Base-by-base conservation (phyloP, 2,888 invertebrate genomes). In the Erebia epiphron region DNA sequence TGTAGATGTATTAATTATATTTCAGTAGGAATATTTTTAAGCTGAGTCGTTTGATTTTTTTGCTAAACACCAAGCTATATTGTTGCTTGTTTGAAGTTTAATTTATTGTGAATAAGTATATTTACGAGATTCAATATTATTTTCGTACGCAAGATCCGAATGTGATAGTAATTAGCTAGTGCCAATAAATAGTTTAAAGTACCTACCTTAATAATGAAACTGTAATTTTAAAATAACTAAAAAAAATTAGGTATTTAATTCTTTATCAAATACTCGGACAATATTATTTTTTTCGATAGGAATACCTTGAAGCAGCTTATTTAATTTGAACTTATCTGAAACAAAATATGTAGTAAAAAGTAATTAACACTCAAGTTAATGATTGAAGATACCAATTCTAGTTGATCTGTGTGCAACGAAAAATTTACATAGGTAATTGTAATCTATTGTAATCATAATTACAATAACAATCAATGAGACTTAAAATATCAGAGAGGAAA, bases 91-190 rank as follows among this genome's bases (percentile, higher is more conserved):
- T 43, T 56, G 2, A 49, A 13, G 7, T 57, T 57, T 21, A 50
- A 56, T 67, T 18, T 60, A 13, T 52, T 52, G 46, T 9, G 13
- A 52, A 41, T 43, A 14, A 35, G 46, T 58, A 46, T 52, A 52
- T 41, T 61, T 52, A 35, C 14, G 41, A 60, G 0, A 52, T 61
- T 18, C 50, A 35, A 52, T 64, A 41, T 52, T 67, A 60, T 67
- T 68, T 68, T 69, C 73, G 65, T 69, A 70, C 67, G 73, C 74
- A 67, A 70, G 68, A 77, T 89, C 82, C 84, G 79, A 84, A 84
- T 89, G 91, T 91, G 91, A 91, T 91, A 89, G 88, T 82, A 77
- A 74, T 84, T 87, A 91, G 87, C 81, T 89, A 89, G 92, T 91
- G 91, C 91, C 92, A 91, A 91, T 83, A 77, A 81, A 81, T 82